Evolutionary conservation across 1,140 invertebrate species (phyloP), one percentile per base, ranked within the genome.

Genomic region (Augochlora pura): DNA sequence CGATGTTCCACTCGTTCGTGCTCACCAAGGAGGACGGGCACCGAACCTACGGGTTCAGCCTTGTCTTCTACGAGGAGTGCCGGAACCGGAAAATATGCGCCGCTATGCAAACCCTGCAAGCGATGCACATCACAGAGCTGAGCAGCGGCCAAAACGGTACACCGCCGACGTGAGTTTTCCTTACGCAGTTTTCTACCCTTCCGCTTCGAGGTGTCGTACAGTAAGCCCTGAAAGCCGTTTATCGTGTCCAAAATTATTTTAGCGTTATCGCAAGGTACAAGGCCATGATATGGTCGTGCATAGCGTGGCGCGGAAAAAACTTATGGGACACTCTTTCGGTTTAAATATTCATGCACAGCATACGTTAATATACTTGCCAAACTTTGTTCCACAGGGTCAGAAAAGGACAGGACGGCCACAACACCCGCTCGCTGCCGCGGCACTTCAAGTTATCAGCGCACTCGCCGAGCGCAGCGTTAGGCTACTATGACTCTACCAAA

Each of bases 21-120:
- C 98, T 99, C 62, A 99, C 99, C 25, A 95, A 96, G 88, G 98
- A 99, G 94, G 98, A 99, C 95, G 99, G 99, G 63, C 96, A 96
- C 80, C 94, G 98, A 85, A 96, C 96, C 68, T 99, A 98, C 94
- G 99, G 99, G 57, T 98, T 98, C 90, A 97, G 97, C 86, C 95
- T 98, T 76, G 96, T 98, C 18, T 99, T 99, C 92, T 99, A 97
- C 94, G 99, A 99, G 93, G 97, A 98, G 94, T 97, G 99, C 82
- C 95, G 95, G 67, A 98, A 98, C 91, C 94, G 95, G 66, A 97
- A 98, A 91, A 98, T 99, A 84, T 98, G 97, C 91, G 96, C 95
- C 83, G 98, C 98, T 54, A 98, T 99, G 95, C 97, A 98, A 92
- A 98, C 98, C 10, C 94, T 99, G 67, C 98, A 98, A 93, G 96